Base-by-base conservation (phyloP, 2,888 invertebrate genomes). In the Eurois occulta region DNA sequence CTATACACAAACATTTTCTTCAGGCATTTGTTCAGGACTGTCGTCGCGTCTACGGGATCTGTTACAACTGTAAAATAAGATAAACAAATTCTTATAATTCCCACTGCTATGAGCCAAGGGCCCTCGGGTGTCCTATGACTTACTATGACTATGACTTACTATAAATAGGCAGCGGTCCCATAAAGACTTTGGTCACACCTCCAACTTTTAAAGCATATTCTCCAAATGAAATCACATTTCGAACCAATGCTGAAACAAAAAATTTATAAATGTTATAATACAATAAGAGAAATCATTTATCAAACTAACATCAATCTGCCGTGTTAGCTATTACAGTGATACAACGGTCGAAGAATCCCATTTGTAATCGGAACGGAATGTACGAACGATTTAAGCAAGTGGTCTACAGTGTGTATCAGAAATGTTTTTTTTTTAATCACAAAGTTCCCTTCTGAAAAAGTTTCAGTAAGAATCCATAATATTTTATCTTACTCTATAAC, bases 1-100 rank as follows among this genome's bases (percentile, higher is more conserved):
- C n/a, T 38, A 38, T 64, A 64, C n/a, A 60, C 60, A 60, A 60
- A 60, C 60, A 60, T 60, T 32, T 60, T 60, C 32, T 60, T 60
- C 60, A 60, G 16, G 38, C 64, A 64, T 64, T 64, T 64, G n/a
- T 64, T 64, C 1, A 64, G 38, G 64, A 64, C 64, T 64, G 5
- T 64, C 6, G 24, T 3, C 38, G 21, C 64, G n/a, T 64, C 64
- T 38, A 1, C 3, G 16, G 64, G 64, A 38, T 64, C 38, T n/a
- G 64, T 1, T 64, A 64, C 64, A 38, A 64, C 64, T 64, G 64
- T 58, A 60, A n/a, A 60, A 58, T 58, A 38, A 64, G 3, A 32
- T 4, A 60, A 60, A 60, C 16, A 60, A 32, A 28, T 6, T n/a
- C 3, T 28, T 60, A 60, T 7, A 28, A 55, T 38, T 38, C 8